Percentiles rank a stretch among this genome's conserved stretches.
Conservation (phyloP, 2,113 vertebrate species). For the Scomber japonicus region DNA sequence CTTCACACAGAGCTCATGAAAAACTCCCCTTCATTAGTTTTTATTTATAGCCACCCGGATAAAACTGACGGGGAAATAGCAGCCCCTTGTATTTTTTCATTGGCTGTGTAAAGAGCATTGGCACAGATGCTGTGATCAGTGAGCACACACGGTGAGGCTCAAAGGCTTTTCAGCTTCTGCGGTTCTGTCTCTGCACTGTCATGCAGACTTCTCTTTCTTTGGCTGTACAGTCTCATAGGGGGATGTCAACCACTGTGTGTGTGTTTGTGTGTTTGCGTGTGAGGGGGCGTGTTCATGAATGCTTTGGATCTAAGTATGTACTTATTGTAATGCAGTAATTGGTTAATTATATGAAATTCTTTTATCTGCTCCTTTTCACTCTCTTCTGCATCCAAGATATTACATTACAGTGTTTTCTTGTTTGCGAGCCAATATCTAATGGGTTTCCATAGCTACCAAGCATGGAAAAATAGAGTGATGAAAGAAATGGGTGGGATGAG, state of each 20-base stretch:
- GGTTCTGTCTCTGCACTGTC: slow-evolving; percentile 32
- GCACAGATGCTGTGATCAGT: slow-evolving; percentile 23
- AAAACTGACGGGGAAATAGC: slow-evolving; percentile 19
- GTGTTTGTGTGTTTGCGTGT: slow-evolving; percentile 15
- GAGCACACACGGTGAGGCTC: slow-evolving; percentile 46
- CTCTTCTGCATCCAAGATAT: slow-evolving; percentile 63
- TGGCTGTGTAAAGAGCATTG: slow-evolving; percentile 47
- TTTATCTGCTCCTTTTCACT: slow-evolving; percentile 59
- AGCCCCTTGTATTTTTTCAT: slow-evolving; percentile 52
- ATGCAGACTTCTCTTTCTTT: slow-evolving; percentile 24
- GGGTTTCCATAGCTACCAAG: slow-evolving; percentile 68
- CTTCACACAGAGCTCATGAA: slow-evolving; percentile 22
- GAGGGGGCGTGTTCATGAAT: background rate
- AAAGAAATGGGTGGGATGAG: slow-evolving; percentile 48
- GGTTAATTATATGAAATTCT: slow-evolving; percentile 44
- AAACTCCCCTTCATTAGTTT: slow-evolving; percentile 39
- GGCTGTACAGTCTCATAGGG: slow-evolving; percentile 23
- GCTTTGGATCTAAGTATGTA: slow-evolving; percentile 23
- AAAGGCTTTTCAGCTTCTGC: slow-evolving; percentile 46
- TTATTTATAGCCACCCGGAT: slow-evolving; percentile 35
- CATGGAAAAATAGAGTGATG: slow-evolving; percentile 32
- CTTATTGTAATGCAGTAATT: slow-evolving; percentile 52
- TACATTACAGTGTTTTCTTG: slow-evolving; percentile 69
- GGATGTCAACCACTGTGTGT: slow-evolving; percentile 13
- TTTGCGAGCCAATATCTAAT: slow-evolving; percentile 58